Conservation (phyloP, 2,113 vertebrate genomes). For the Oxygymnocypris stewartii region DNA sequence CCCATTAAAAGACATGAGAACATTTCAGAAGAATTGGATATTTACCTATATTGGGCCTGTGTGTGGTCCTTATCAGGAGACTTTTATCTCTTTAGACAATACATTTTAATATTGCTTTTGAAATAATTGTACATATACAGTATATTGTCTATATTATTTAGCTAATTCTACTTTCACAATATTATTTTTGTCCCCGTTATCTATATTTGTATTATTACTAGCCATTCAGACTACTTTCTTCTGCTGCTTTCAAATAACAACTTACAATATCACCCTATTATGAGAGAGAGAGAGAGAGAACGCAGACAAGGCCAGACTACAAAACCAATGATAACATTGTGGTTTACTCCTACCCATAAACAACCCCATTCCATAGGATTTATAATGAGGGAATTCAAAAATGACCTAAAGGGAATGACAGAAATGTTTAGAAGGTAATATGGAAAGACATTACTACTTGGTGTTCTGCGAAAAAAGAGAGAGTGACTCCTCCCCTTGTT, state of each 20-base stretch:
- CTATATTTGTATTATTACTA: not conserved
- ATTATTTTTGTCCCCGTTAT: not conserved
- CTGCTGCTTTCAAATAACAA: not conserved
- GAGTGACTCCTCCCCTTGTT: slow-evolving; percentile 67
- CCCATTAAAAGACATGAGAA: not conserved
- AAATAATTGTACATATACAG: no score
- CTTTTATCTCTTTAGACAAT: not conserved
- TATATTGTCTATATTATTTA: no score
- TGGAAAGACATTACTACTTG: slow-evolving; percentile 53
- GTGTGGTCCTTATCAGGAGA: not conserved
- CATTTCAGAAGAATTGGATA: not conserved
- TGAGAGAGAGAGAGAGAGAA: not conserved
- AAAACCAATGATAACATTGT: slow-evolving; percentile 3
- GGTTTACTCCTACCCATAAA: slow-evolving; percentile 36
- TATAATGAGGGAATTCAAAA: slow-evolving; percentile 39
- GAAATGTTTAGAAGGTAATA: slow-evolving; percentile 30
- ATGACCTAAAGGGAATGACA: slow-evolving; percentile 45
- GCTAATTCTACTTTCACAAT: not conserved
- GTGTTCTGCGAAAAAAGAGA: slow-evolving; percentile 52
- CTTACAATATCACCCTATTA: slow-evolving; percentile 44
- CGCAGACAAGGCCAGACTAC: slow-evolving; percentile 18
- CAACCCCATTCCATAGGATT: not conserved
- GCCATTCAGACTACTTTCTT: slow-evolving; percentile 24
- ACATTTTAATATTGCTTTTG: not conserved
- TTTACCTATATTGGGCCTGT: not conserved